A percentile compares a stretch with the other conserved stretches of the same genome.
phyloP scores from a whole-genome alignment of 1,140 invertebrate genomes.

The Zaprionus taronus region DNA sequence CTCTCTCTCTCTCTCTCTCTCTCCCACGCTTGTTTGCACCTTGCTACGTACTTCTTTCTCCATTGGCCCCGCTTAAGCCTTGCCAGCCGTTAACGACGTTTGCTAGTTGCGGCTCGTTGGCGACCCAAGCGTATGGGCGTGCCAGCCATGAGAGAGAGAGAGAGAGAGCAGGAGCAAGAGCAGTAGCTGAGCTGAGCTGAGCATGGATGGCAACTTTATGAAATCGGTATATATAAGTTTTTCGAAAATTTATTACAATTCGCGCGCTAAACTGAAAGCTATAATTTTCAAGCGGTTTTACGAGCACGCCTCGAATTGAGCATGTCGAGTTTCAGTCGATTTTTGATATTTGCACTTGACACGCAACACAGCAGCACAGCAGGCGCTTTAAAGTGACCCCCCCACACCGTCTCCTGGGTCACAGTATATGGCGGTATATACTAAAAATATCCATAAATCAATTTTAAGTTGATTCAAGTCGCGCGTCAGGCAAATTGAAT shows the following conservation, averaged over 20 bases:
- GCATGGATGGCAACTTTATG: slow-evolving; percentile 69
- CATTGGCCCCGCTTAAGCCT: slow-evolving; percentile 63
- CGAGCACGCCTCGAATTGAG: slow-evolving; percentile 65
- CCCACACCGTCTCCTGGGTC: neutral
- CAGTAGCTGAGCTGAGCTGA: slow-evolving; percentile 47
- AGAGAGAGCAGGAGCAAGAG: neutral
- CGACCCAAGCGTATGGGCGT: slow-evolving; percentile 32
- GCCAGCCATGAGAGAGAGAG: neutral
- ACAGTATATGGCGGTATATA: slow-evolving; percentile 12
- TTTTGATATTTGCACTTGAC: slow-evolving; percentile 81
- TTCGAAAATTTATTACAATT: slow-evolving; percentile 78
- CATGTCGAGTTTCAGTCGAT: slow-evolving; percentile 69
- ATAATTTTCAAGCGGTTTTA: slow-evolving; percentile 80
- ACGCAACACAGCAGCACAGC: slow-evolving; percentile 53
- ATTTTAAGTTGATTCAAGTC: slow-evolving; percentile 74
- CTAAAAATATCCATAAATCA: slow-evolving; percentile 82
- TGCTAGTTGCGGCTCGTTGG: slow-evolving; percentile 70
- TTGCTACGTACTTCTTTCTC: slow-evolving; percentile 41
- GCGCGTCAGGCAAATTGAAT: slow-evolving; percentile 61
- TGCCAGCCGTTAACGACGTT: slow-evolving; percentile 77
- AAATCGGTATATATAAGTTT: slow-evolving; percentile 77
- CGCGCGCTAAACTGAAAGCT: slow-evolving; percentile 78
- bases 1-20: slow-evolving; percentile 14
- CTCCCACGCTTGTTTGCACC: slow-evolving; percentile 71
- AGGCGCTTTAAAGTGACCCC: slow-evolving; percentile 68